phyloP scores from a whole-genome alignment of 92 coral and sea anemone genomes.

The Zoanthus gigantus region DNA sequence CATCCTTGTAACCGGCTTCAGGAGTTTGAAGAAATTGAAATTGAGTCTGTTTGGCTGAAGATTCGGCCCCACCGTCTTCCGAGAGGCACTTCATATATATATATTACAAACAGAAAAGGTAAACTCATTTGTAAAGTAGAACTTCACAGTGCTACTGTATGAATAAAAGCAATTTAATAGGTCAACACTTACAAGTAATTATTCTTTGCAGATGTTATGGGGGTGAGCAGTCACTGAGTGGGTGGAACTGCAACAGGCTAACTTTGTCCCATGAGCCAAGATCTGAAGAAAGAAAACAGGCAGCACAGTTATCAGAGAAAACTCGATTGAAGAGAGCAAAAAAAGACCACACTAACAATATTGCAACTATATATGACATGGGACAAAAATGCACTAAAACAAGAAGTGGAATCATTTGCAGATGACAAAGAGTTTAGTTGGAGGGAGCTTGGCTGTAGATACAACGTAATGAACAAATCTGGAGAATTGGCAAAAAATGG shows the following conservation, averaged over 20 bases:
- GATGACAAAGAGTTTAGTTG: constrained; percentile 54
- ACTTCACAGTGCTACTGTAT: constrained; percentile 6
- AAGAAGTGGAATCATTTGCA: constrained; percentile 55
- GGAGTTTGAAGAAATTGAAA: too few species aligned
- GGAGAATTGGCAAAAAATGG: constrained; percentile 44
- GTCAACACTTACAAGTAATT: not conserved
- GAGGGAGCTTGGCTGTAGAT: constrained; percentile 46
- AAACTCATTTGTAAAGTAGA: constrained; percentile 14
- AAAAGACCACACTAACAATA: too few species aligned
- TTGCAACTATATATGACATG: not conserved
- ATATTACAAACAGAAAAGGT: not conserved
- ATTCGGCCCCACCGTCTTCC: too few species aligned
- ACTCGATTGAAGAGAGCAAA: too few species aligned
- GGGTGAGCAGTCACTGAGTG: constrained; percentile 65
- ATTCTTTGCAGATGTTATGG: constrained; percentile 64
- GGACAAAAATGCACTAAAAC: constrained; percentile 60
- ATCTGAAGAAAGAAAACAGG: too few species aligned
- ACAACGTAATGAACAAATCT: constrained; percentile 52
- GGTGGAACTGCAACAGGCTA: not conserved
- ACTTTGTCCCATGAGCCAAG: not conserved
- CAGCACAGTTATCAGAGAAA: too few species aligned
- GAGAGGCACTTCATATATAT: too few species aligned
- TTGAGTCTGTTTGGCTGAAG: too few species aligned
- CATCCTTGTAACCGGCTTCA: too few species aligned
- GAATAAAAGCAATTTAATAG: constrained; percentile 3